phyloP scores from a whole-genome alignment of 2,888 invertebrate genomes.

The Cataglyphis rosenhaueri region DNA sequence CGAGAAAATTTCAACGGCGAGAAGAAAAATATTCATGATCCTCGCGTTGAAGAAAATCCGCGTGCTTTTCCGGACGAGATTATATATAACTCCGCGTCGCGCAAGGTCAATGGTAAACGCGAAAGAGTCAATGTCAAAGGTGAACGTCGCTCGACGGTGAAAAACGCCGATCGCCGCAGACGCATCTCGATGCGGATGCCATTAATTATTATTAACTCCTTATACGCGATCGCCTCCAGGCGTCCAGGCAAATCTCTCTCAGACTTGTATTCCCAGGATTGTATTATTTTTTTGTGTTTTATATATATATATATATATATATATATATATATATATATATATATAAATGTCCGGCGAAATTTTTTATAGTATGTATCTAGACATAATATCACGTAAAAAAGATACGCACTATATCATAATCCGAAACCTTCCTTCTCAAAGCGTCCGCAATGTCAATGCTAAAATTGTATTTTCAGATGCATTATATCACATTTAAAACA shows the following conservation, averaged over 20 bases:
- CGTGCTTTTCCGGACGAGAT: neutral
- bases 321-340: neutral
- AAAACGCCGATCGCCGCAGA: neutral
- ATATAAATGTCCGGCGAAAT: neutral
- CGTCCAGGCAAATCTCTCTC: neutral
- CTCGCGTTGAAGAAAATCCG: neutral
- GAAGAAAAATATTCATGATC: neutral
- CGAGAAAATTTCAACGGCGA: neutral
- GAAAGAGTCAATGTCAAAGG: conserved; percentile 68
- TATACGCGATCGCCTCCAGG: neutral
- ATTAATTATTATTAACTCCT: conserved; percentile 16
- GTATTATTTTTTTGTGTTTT: neutral
- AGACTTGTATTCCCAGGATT: neutral
- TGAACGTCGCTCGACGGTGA: conserved; percentile 44
- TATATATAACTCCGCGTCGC: conserved; percentile 28
- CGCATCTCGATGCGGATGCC: neutral
- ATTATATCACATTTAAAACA: neutral
- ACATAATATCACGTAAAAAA: neutral
- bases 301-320: neutral
- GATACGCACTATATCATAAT: no score
- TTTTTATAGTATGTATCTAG: neutral
- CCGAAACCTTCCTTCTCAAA: neutral
- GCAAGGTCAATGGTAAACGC: conserved; percentile 72
- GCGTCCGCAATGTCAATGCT: neutral
- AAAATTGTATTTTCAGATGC: neutral